A percentile compares a stretch with the other conserved stretches of the same genome.
phyloP scores from a whole-genome alignment of 1,140 invertebrate genomes.

The Aethina tumida region DNA sequence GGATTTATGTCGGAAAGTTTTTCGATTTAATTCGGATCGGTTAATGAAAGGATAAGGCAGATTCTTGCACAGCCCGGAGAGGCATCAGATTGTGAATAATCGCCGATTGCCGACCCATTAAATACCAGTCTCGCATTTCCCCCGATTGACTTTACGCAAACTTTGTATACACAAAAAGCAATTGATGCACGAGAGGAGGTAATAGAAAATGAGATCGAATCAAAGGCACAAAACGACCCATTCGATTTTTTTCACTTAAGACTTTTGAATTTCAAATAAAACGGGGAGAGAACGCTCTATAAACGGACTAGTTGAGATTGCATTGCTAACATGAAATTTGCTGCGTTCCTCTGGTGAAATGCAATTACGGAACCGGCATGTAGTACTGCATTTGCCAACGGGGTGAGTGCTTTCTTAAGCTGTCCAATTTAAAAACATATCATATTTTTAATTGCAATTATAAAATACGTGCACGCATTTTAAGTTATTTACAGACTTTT shows the following conservation, averaged over 20 bases:
- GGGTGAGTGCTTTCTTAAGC: too few species aligned
- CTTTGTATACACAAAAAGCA: slow-evolving; percentile 21
- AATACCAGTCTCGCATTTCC: slow-evolving; percentile 19
- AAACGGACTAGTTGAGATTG: slow-evolving; percentile 2
- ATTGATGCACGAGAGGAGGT: slow-evolving; percentile 15
- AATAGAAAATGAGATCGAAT: slow-evolving; percentile 26
- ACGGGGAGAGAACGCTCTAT: neutral
- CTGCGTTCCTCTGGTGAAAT: neutral
- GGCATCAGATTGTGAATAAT: slow-evolving; percentile 23
- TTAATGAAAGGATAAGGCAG: slow-evolving; percentile 10
- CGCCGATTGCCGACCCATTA: slow-evolving; percentile 20
- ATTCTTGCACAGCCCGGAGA: slow-evolving; percentile 7
- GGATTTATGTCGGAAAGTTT: slow-evolving; percentile 9
- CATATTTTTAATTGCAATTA: too few species aligned
- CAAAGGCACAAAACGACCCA: slow-evolving; percentile 19
- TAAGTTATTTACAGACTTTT: too few species aligned
- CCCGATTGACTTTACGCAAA: slow-evolving; percentile 21
- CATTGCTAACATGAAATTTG: slow-evolving; percentile 1
- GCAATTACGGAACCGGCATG: too few species aligned
- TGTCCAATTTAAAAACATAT: too few species aligned
- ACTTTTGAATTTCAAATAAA: slow-evolving; percentile 3
- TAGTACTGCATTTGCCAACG: too few species aligned
- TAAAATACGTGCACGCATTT: too few species aligned
- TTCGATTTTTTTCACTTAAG: slow-evolving; percentile 17
- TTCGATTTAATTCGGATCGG: slow-evolving; percentile 8